These are phyloP conservation scores for Avahi laniger DNA, from an alignment of 2,797 vertebrate genomes.

Conservation along the genomic window DNA sequence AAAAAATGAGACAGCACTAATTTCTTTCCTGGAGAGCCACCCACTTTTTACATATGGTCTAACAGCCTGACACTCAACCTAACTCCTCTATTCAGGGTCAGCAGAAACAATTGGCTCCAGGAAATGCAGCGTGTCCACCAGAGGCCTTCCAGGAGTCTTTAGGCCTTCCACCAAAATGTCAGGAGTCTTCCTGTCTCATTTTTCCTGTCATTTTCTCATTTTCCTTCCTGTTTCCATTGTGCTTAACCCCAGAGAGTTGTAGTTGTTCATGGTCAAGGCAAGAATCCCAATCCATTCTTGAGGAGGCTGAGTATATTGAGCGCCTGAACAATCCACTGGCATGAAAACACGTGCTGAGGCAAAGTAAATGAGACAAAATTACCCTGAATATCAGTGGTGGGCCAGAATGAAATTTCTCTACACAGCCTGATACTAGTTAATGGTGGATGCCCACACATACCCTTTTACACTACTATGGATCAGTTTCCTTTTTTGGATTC, in stretches of 20 bases:
- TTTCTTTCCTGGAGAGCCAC: conserved; percentile 12
- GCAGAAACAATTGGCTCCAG: background rate
- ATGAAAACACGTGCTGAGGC: background rate
- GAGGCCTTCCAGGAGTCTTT: background rate
- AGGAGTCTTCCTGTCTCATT: background rate
- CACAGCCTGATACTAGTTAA: background rate
- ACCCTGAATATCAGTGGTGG: background rate
- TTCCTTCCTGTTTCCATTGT: conserved; percentile 14
- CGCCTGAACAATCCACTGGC: background rate
- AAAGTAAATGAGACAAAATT: conserved; percentile 20
- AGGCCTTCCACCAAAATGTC: background rate
- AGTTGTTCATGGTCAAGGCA: background rate
- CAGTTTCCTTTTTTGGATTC: conserved; percentile 4
- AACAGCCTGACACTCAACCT: background rate
- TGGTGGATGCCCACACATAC: background rate
- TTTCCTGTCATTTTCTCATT: background rate
- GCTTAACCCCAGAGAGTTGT: background rate
- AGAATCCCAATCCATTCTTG: background rate
- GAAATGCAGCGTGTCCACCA: background rate
- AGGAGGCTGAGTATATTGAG: background rate
- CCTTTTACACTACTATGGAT: background rate
- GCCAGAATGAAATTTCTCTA: conserved; percentile 28
- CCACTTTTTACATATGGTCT: background rate
- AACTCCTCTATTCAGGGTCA: background rate
- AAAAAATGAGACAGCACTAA: background rate